Evolutionary conservation across 2,113 vertebrate genomes (phyloP), one percentile per base, ranked within the genome.

Genomic region (Cyanoderma ruficeps): DNA sequence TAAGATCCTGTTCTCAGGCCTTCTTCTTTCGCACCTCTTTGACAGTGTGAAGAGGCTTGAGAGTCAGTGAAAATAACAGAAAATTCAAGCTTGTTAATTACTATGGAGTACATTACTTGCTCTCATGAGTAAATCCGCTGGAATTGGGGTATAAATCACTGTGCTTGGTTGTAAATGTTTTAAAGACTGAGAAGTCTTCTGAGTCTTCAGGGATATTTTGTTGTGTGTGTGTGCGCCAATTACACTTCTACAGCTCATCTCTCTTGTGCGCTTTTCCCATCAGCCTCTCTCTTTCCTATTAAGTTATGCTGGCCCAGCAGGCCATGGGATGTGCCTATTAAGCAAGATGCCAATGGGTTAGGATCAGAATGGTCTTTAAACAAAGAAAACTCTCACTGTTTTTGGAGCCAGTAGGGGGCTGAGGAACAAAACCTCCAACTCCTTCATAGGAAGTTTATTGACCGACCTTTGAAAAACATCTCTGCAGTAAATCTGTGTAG

Each of bases 71-170:
- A 92, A 95, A 90, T 63, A 96, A 88, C 55, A 90, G 50, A 90
- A 94, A 74, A 70, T 64, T 75, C 0, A 0, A 14, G 33, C 69
- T 83, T 91, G 68, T 95, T 96, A 96, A 95, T 97, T 96, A 96
- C 85, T 76, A 75, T 79, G 70, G 92, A 96, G 85, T 44, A 64
- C 88, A 95, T 88, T 95, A 81, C 79, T 74, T 83, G 44, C 24
- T 94, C 87, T 96, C 95, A 81, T 60, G 88, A 94, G 95, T 93
- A 97, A 96, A 93, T 96, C 60, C 4, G 0, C 31, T 81, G 60
- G 68, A 94, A 67, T 49, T 35, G 14, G 31, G 35, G 47, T 83
- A 86, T 94, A 88, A 94, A 96, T 96, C 81, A 83, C 67, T 31
- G 28, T 67, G 39, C 76, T 68, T 60, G 55, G 35, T 78, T 81